A percentile compares a stretch with the other conserved stretches of the same genome.
These are phyloP conservation scores for Nephrotoma guestfalica DNA, from an alignment of 2,888 invertebrate genomes.

Conservation along the genomic window DNA sequence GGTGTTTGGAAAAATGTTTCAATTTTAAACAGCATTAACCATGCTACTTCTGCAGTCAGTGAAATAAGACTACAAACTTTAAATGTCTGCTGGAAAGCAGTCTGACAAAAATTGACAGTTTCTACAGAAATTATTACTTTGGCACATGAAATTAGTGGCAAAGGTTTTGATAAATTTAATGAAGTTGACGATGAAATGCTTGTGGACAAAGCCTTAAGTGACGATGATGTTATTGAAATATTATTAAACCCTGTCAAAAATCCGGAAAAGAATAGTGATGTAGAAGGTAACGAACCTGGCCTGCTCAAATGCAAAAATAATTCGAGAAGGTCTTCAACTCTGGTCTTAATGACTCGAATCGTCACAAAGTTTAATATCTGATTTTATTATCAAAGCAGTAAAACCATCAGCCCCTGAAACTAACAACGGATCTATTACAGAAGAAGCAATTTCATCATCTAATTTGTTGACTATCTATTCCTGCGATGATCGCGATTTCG, in stretches of 20 bases:
- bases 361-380: background rate
- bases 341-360: background rate
- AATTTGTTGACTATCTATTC: background rate
- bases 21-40: too few species aligned
- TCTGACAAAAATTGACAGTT: background rate
- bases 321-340: background rate
- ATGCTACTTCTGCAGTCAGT: too few species aligned
- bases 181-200: background rate
- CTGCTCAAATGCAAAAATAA: background rate
- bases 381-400: background rate
- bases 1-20: background rate
- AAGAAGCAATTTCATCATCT: background rate
- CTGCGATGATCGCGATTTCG: background rate
- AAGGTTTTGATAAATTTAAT: background rate
- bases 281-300: background rate
- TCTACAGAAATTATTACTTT: background rate
- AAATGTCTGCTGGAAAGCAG: too few species aligned
- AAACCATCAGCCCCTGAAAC: background rate
- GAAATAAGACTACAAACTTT: too few species aligned
- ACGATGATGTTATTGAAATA: too few species aligned
- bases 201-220: background rate
- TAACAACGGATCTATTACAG: background rate
- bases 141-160: background rate
- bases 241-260: too few species aligned
- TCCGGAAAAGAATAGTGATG: too few species aligned